Conservation (phyloP, 92 coral and sea anemone genomes). For the Epizoanthus stellaris region DNA sequence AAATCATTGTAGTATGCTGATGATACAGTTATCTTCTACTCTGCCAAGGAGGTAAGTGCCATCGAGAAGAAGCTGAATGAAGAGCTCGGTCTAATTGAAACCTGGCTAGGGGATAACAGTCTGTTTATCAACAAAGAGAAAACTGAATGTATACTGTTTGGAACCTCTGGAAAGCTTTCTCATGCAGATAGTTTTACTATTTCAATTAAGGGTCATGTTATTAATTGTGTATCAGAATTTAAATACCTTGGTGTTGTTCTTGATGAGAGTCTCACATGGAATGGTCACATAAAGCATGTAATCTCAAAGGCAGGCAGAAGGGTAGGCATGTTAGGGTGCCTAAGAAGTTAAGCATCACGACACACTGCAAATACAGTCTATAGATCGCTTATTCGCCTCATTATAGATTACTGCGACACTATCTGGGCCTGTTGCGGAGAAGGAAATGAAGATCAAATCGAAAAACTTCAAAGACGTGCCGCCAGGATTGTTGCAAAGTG, state of each 20-base stretch:
- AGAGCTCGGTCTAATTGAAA: neutral
- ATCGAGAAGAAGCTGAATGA: neutral
- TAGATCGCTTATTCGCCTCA: too few relatives aligned
- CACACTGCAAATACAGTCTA: too few relatives aligned
- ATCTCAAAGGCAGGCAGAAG: too few relatives aligned
- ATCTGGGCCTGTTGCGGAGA: too few relatives aligned
- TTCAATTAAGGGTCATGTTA: neutral
- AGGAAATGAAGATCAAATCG: too few relatives aligned
- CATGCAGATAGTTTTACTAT: neutral
- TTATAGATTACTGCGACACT: too few relatives aligned
- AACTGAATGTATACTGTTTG: neutral
- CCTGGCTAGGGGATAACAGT: neutral
- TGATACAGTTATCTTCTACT: neutral
- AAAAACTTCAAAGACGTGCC: neutral
- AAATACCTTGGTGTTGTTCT: too few relatives aligned
- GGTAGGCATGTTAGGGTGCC: too few relatives aligned
- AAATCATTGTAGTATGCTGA: neutral
- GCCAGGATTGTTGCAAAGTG: neutral
- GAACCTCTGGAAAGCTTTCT: neutral
- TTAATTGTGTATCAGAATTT: too few relatives aligned
- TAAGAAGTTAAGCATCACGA: too few relatives aligned
- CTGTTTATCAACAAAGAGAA: neutral
- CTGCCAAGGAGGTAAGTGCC: neutral
- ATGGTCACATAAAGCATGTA: neutral
- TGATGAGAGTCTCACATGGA: too few relatives aligned